Evolutionary conservation across 2,888 invertebrate genomes (phyloP).

Genomic region (Agrilus mali): DNA sequence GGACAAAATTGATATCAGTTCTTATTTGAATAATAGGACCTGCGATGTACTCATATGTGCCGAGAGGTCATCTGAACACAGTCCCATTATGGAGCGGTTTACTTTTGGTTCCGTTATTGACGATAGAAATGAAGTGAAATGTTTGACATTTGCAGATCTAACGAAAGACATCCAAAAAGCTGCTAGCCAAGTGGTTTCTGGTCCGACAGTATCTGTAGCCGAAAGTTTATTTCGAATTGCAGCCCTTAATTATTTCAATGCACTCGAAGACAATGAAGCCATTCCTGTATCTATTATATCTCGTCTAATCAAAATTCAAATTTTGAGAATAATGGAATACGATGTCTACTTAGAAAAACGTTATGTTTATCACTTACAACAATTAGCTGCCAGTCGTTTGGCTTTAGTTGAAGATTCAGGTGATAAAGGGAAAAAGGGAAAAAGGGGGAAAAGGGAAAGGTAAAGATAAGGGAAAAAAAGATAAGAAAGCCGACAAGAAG

Average conservation of each 20-base stretch:
- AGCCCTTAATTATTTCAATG: neutral
- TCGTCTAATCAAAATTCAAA: conserved; percentile 7
- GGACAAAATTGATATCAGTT: too few species aligned
- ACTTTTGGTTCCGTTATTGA: neutral
- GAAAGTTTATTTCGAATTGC: conserved; percentile 1
- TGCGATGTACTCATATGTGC: too few species aligned
- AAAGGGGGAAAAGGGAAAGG: neutral
- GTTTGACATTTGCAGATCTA: conserved; percentile 5
- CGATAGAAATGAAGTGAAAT: conserved; percentile 2
- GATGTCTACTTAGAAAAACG: conserved; percentile 4
- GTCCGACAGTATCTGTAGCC: neutral
- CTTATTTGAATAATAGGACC: too few species aligned
- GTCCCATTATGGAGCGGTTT: neutral
- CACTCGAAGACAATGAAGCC: neutral
- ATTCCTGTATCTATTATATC: conserved; percentile 4
- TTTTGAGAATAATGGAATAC: conserved; percentile 3
- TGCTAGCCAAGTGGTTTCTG: neutral
- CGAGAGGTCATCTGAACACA: too few species aligned
- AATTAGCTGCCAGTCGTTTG: neutral
- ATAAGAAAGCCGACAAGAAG: neutral
- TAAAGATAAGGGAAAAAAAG: conserved; percentile 3
- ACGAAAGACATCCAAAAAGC: conserved; percentile 1
- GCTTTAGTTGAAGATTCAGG: neutral
- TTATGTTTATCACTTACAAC: neutral
- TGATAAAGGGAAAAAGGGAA: conserved; percentile 1